Base-by-base conservation (phyloP, 2,797 vertebrate species). In the Acanthurus lineatus region DNA sequence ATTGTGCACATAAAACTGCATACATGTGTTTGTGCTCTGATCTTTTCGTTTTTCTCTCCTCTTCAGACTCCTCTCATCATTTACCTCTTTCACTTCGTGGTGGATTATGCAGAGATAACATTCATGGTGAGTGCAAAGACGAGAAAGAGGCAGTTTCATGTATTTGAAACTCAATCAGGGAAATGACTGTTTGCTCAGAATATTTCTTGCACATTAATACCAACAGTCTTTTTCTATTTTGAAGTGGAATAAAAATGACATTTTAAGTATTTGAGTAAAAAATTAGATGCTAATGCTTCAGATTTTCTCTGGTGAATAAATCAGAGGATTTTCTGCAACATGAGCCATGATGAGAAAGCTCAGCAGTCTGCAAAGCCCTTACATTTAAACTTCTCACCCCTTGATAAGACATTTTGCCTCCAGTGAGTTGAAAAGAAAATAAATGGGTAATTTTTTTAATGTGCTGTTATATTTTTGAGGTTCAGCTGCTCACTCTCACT, bases 31-130 rank as follows among this genome's bases (percentile, higher is more conserved):
- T 28, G 28, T 28, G 28, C 28, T 28, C 28, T 28, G 28, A 28
- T 28, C 2, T 28, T 28, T 28, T 28, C 28, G 3, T 0, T 17
- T 32, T 20, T 52, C 5, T 35, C 40, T 73, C 25, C 10, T 70
- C 51, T 82, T 25, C 93, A 99, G 98, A 99, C 98, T n/a, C 98
- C 98, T 0, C 93, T 99, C 89, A 96, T 97, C 88, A 97, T 99
- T 90, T 99, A 99, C 93, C 94, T 98, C 84, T 99, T 99, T 89
- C 98, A 99, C 94, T 99, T 99, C 86, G 57, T 99, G 86, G 94
- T 98, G 88, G 98, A 99, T 86, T 98, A 99, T 63, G 97, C 97
- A 67, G 98, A 99, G 81, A 91, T 99, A 72, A 97, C 98, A 11
- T 99, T 99, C 83, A 97, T 99, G 95, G 98, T 99, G 91, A 97